Evolutionary conservation across 1,140 invertebrate genomes (phyloP).

Genomic region (Apis dorsata): DNA sequence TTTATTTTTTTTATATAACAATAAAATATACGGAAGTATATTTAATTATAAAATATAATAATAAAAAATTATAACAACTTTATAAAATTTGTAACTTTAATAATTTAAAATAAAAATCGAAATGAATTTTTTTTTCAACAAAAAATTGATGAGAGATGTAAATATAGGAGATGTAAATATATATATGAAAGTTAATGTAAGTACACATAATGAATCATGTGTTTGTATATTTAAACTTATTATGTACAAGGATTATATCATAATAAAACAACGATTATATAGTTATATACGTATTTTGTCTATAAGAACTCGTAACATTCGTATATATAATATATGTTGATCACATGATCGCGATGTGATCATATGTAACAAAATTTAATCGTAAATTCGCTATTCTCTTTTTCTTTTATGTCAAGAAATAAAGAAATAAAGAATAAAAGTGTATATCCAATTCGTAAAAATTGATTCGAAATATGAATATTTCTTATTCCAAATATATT

Average conservation of each 20-base stretch:
- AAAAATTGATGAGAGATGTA: no score
- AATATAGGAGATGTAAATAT: neutral
- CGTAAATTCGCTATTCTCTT: constrained; percentile 1
- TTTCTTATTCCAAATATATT: neutral
- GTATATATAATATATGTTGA: constrained; percentile 30
- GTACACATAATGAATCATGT: constrained; percentile 24
- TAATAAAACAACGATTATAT: constrained; percentile 38
- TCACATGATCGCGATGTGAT: neutral
- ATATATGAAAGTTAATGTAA: neutral
- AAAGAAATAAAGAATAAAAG: neutral
- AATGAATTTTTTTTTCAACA: neutral
- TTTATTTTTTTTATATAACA: neutral
- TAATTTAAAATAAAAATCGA: neutral
- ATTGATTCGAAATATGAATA: neutral
- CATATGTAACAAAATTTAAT: constrained; percentile 21
- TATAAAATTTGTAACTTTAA: neutral
- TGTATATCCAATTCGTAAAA: constrained; percentile 4
- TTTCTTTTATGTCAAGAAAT: neutral
- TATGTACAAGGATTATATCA: constrained; percentile 37
- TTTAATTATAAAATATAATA: neutral
- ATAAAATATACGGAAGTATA: neutral
- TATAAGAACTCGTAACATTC: constrained; percentile 42
- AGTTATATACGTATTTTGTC: constrained; percentile 38
- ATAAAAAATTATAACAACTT: neutral
- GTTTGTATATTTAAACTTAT: constrained; percentile 47